These are phyloP conservation scores for Epizoanthus stellaris DNA, from an alignment of 92 coral and sea anemone genomes.

Conservation along the genomic window DNA sequence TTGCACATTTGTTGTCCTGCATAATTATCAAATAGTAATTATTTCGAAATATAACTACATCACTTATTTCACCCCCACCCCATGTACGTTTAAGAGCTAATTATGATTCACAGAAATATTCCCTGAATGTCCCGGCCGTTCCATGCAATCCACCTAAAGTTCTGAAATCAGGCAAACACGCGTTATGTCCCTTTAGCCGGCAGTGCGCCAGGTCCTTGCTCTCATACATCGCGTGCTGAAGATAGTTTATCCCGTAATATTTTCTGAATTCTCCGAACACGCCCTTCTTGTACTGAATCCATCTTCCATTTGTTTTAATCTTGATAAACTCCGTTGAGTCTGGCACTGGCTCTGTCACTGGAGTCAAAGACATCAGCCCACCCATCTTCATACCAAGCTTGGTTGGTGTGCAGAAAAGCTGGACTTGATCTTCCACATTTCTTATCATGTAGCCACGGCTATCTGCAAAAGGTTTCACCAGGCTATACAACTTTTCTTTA, in stretches of 20 bases:
- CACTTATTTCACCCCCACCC: too few relatives aligned
- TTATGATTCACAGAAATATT: too few relatives aligned
- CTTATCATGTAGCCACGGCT: background rate
- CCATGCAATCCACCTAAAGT: too few relatives aligned
- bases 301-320: constrained; percentile 14
- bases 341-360: background rate
- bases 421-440: constrained; percentile 14
- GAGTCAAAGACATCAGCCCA: constrained; percentile 30
- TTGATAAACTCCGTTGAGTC: constrained; percentile 1
- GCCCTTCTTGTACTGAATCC: background rate
- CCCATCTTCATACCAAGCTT: constrained; percentile 40
- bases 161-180: too few relatives aligned
- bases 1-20: too few relatives aligned
- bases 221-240: constrained; percentile 4
- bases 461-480: constrained; percentile 23
- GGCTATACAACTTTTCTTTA: background rate
- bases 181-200: too few relatives aligned
- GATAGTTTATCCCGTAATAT: background rate
- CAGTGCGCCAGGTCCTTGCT: background rate
- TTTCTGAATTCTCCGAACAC: too few relatives aligned
- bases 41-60: too few relatives aligned
- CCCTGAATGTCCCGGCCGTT: too few relatives aligned
- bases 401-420: constrained; percentile 43
- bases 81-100: too few relatives aligned
- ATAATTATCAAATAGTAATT: too few relatives aligned